Percentiles rank a stretch among this genome's conserved stretches.
phyloP scores from a whole-genome alignment of 1,140 invertebrate genomes.

The Intoshia linei region DNA sequence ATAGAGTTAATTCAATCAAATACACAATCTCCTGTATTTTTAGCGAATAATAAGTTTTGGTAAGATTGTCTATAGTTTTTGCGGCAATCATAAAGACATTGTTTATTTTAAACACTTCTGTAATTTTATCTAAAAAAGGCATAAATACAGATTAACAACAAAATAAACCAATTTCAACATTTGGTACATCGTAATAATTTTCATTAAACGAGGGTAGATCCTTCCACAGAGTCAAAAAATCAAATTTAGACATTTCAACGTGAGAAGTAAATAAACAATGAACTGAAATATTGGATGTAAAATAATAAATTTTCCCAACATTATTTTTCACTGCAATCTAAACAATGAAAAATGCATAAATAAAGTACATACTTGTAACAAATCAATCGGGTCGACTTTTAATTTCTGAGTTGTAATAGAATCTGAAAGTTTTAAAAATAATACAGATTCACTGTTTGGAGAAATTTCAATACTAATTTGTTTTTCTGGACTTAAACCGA shows the following conservation, averaged over 20 bases:
- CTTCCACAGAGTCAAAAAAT: constrained; percentile 91
- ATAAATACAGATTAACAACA: too few relatives aligned
- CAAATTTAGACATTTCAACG: constrained; percentile 77
- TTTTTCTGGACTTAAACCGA: constrained; percentile 50
- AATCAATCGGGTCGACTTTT: constrained; percentile 4
- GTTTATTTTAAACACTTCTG: too few relatives aligned
- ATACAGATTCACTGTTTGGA: constrained; percentile 4
- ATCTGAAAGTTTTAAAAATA: neutral
- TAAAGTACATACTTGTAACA: neutral
- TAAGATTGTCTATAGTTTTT: too few relatives aligned
- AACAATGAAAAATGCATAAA: constrained; percentile 10
- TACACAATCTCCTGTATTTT: too few relatives aligned
- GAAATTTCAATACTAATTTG: constrained; percentile 36
- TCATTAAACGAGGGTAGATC: constrained; percentile 93
- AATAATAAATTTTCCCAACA: constrained; percentile 95
- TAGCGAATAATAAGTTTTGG: too few relatives aligned
- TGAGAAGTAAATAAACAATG: constrained; percentile 73
- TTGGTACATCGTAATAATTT: constrained; percentile 41
- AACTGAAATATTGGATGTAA: constrained; percentile 62
- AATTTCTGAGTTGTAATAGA: constrained; percentile 5
- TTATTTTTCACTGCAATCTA: constrained; percentile 91
- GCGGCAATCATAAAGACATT: too few relatives aligned
- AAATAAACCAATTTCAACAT: too few relatives aligned
- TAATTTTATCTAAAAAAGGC: too few relatives aligned
- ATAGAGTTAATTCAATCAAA: too few relatives aligned